Conservation (phyloP, 2,797 vertebrate species). For the Lacerta bilineata region DNA sequence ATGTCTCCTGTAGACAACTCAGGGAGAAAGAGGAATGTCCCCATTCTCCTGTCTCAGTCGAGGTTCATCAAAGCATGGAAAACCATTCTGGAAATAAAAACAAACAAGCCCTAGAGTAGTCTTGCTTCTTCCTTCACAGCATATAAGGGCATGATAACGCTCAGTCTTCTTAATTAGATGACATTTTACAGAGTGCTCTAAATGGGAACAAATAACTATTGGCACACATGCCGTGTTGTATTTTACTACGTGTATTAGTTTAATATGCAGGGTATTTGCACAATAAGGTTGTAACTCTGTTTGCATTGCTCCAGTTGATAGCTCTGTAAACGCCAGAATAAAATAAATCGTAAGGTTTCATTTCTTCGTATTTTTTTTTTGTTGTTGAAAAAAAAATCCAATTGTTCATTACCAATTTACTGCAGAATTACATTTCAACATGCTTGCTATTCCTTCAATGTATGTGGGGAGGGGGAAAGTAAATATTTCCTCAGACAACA, state of each 20-base stretch:
- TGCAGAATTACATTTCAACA: conserved; percentile 41
- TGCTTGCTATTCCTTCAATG: conserved; percentile 34
- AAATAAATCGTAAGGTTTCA: conserved; percentile 26
- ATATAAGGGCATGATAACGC: conserved; percentile 20
- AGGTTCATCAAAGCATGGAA: neutral
- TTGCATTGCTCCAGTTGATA: conserved; percentile 49
- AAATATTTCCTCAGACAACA: conserved; percentile 68
- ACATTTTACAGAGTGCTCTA: conserved; percentile 31
- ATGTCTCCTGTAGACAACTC: too few relatives aligned
- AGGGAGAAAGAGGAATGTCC: too few relatives aligned
- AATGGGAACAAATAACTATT: conserved; percentile 33
- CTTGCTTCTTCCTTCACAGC: neutral
- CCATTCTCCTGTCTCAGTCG: too few relatives aligned
- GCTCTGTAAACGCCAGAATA: conserved; percentile 56
- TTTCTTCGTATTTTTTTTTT: conserved; percentile 2
- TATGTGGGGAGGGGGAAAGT: conserved; percentile 28
- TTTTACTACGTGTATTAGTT: conserved; percentile 28
- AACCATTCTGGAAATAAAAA: neutral
- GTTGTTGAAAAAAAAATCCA: neutral
- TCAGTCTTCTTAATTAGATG: conserved; percentile 33
- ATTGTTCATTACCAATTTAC: conserved; percentile 47
- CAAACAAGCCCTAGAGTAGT: neutral
- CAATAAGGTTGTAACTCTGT: conserved; percentile 35
- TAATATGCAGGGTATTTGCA: conserved; percentile 38
- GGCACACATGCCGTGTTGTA: conserved; percentile 6